These are phyloP conservation scores for Thymelicus lineola DNA, from an alignment of 2,888 invertebrate species.

Conservation along the genomic window DNA sequence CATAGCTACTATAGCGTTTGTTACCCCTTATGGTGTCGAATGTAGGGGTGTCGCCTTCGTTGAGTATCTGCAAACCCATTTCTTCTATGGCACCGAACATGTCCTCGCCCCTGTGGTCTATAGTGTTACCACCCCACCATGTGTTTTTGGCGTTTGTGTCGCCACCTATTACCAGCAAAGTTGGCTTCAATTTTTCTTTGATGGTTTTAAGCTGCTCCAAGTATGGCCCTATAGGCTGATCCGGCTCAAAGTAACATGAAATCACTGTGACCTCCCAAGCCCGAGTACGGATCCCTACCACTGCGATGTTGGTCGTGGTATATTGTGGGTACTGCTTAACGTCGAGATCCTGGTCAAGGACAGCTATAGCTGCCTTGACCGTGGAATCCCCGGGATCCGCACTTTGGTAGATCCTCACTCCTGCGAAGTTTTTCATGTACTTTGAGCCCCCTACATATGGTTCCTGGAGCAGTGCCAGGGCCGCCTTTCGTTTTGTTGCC, in stretches of 20 bases:
- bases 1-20: too few species aligned
- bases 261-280: slow-evolving; percentile 24
- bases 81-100: neutral
- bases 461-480: slow-evolving; percentile 9
- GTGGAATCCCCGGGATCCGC: neutral
- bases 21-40: neutral
- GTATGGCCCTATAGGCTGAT: neutral
- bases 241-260: slow-evolving; percentile 34
- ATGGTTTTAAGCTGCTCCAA: neutral
- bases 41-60: neutral
- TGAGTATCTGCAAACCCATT: neutral
- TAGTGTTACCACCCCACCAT: neutral
- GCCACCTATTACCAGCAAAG: neutral
- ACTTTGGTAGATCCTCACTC: slow-evolving; percentile 27
- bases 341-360: slow-evolving; percentile 27
- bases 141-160: slow-evolving; percentile 7
- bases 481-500: neutral
- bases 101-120: neutral
- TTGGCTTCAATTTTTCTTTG: neutral
- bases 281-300: neutral
- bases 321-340: slow-evolving; percentile 33
- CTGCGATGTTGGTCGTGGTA: too few species aligned
- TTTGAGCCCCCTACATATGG: slow-evolving; percentile 18
- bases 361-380: slow-evolving; percentile 37
- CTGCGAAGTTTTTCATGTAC: slow-evolving; percentile 10